Base-by-base conservation (phyloP, 2,888 invertebrate genomes). In the Stomorhina lunata region DNA sequence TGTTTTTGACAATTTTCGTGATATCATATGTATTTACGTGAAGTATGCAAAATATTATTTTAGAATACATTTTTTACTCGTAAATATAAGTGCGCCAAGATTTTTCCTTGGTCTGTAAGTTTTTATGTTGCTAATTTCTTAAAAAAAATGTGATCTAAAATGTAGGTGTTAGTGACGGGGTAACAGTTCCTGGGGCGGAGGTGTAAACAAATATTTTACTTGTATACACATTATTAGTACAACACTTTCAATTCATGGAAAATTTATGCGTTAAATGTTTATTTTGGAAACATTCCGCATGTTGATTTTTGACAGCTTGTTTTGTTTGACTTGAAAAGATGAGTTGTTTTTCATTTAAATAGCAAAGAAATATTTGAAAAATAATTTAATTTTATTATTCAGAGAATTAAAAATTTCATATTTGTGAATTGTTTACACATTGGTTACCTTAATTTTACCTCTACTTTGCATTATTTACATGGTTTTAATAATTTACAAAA, bases 231-330 rank as follows among this genome's bases (percentile, higher is more conserved):
- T 43, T 61, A 4, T 48, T 63, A n/a, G n/a, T n/a, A 32, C 65
- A 53, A 77, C 59, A 78, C 45, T 71, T 77, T 78, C 43, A 78
- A 63, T 71, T 78, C 78, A 34, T 20, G 63, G 69, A 63, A 78
- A 63, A 27, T 71, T 3, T 59, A 12, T 68, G 69, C 15, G 55
- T 55, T 53, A 45, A 77, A 61, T 63, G 15, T 40, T 61, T 61
- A 43, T 66, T 59, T 43, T 34, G 5, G 12, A 75, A 65, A 50
- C 4, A 68, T 53, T 61, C 17, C 48, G 20, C 40, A 50, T 50
- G 50, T 40, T 37, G 15, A 4, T 43, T 76, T n/a, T 57, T 34
- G 45, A 73, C 63, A 53, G 53, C 32, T 48, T 66, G 10, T 37
- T 48, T 48, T n/a, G n/a, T n/a, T 37, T 27, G 27, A 27, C 25